These are phyloP conservation scores for Pseudomyrmex sp. DNA, from an alignment of 1,140 invertebrate genomes.

Conservation along the genomic window DNA sequence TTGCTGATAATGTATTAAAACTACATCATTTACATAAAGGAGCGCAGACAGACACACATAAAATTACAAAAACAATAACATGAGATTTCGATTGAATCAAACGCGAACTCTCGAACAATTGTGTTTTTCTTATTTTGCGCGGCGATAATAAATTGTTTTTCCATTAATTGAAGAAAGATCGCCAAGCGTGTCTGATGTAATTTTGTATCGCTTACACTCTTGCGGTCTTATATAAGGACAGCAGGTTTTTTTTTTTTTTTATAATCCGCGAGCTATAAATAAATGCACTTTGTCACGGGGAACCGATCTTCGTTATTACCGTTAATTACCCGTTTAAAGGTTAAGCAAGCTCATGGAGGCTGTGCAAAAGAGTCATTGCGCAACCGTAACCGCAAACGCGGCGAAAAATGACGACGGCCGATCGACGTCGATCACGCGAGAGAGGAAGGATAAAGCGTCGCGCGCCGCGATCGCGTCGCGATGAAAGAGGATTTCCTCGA, in stretches of 20 bases:
- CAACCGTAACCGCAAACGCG: background rate
- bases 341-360: slow-evolving; percentile 11
- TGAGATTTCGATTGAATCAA: too few species aligned
- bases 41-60: too few species aligned
- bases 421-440: background rate
- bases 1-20: too few species aligned
- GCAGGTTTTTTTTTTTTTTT: background rate
- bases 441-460: background rate
- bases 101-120: too few species aligned
- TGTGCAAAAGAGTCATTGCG: background rate
- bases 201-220: background rate
- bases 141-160: too few species aligned
- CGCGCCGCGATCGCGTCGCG: background rate
- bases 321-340: slow-evolving; percentile 21
- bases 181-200: too few species aligned
- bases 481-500: slow-evolving; percentile 62
- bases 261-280: background rate
- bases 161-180: too few species aligned
- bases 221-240: background rate
- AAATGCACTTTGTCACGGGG: background rate
- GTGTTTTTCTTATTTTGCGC: too few species aligned
- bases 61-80: too few species aligned
- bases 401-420: slow-evolving; percentile 9
- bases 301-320: slow-evolving; percentile 3
- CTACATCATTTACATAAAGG: too few species aligned